These are phyloP conservation scores for Brotula barbata DNA, from an alignment of 2,797 vertebrate species.

Conservation along the genomic window DNA sequence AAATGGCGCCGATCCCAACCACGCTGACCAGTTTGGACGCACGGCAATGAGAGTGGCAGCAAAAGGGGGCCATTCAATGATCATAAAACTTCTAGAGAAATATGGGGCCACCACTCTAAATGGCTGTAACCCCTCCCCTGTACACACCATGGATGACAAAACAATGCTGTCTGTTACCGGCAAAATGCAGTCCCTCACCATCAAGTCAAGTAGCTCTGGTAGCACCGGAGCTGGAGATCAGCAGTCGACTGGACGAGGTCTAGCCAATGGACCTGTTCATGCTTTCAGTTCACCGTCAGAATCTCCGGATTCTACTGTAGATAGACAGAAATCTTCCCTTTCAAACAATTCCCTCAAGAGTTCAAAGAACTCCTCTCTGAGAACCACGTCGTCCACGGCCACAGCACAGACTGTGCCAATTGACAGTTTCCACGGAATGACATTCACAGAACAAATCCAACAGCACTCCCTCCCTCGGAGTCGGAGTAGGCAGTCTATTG, in stretches of 20 bases:
- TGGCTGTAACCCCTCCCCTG: constrained; percentile 91
- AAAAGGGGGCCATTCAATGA: constrained; percentile 92
- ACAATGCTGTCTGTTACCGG: constrained; percentile 82
- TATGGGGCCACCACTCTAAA: constrained; percentile 91
- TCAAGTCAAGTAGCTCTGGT: constrained; percentile 95
- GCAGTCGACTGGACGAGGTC: constrained; percentile 85
- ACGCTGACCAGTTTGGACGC: constrained; percentile 96
- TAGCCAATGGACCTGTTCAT: constrained; percentile 89
- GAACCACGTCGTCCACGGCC: constrained; percentile 94
- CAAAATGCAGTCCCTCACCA: constrained; percentile 92
- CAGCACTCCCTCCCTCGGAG: constrained; percentile 97
- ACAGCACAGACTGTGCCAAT: constrained; percentile 98
- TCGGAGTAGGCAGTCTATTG: constrained; percentile 93
- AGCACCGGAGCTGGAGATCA: constrained; percentile 91
- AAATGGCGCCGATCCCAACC: constrained; percentile 94
- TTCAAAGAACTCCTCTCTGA: constrained; percentile 95
- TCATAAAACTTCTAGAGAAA: constrained; percentile 94
- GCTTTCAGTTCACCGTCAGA: constrained; percentile 97
- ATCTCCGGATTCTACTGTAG: constrained; percentile 94
- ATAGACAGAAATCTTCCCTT: constrained; percentile 93
- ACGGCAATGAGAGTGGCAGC: constrained; percentile 98
- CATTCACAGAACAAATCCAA: constrained; percentile 96
- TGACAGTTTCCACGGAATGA: constrained; percentile 93
- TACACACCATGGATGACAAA: constrained; percentile 95
- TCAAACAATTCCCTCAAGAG: constrained; percentile 99